Evolutionary conservation across 2,113 vertebrate genomes (phyloP), one percentile per base, ranked within the genome.

Genomic region (Trochalopteron elliotii): DNA sequence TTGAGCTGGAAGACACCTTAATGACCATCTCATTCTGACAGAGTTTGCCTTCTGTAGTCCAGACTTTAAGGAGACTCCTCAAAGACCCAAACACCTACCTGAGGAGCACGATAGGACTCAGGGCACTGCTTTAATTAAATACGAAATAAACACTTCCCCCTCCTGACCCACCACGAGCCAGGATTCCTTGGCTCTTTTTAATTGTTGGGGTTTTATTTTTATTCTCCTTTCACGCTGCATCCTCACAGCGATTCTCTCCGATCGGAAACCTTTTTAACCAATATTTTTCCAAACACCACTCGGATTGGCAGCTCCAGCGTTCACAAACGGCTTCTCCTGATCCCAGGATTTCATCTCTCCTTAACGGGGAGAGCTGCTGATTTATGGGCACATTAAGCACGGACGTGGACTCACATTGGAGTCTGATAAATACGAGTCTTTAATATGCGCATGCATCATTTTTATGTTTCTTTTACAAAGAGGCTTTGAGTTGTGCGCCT

Each of bases 401-500:
- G 39, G 85, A 85, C 57, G 63, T 94, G 96, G 95, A 94, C 87
- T 89, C 86, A 95, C 91, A 90, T 89, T 93, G 92, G 93, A 96
- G 90, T 30, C 94, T 95, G 94, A 94, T 96, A 93, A 92, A 95
- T 92, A 93, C 5, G 25, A 90, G 87, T 75, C 89, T 92, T 97
- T 97, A 97, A 95, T 97, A 97, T 89, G 95, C 57, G 8, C 94
- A 97, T 96, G 93, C 93, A 97, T 97, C 95, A 97, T 95, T 97
- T 97, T 97, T 95, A 97, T 95, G 87, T 81, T 97, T 89, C 95
- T 96, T 85, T 96, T 95, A 87, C 95, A 96, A 96, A 86, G 92
- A 94, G 91, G 87, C 83, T 96, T 84, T 96, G 93, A 93, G 84
- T 97, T 91, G 96, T 94, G 70, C 23, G 1, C 72, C 47, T 97